Evolutionary conservation across 2,888 invertebrate genomes (phyloP).

Genomic region (Ormyrus pomaceus): DNA sequence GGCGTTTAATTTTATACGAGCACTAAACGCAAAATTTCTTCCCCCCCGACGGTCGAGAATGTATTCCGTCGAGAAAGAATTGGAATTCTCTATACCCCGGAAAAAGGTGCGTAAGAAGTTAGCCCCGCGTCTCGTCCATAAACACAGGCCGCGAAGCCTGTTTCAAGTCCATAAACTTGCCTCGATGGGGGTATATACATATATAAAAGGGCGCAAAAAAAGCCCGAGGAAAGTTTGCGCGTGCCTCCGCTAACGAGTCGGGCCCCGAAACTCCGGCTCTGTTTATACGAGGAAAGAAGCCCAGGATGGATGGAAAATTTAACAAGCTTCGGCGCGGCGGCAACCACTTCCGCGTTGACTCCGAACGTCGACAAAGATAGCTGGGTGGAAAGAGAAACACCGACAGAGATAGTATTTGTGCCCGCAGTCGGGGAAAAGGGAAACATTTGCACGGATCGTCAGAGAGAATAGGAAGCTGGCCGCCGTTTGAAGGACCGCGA

Average conservation of each 20-base stretch:
- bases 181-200: background rate
- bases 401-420: background rate
- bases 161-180: background rate
- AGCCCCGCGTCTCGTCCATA: too few relatives aligned
- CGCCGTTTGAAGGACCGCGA: background rate
- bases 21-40: too few relatives aligned
- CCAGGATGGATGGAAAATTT: background rate
- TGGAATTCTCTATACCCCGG: too few relatives aligned
- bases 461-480: slow-evolving; percentile 29
- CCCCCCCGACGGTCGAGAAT: too few relatives aligned
- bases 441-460: slow-evolving; percentile 36
- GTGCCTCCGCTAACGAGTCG: too few relatives aligned
- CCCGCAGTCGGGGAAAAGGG: background rate
- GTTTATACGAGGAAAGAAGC: too few relatives aligned
- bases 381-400: background rate
- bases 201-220: background rate
- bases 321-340: slow-evolving; percentile 3
- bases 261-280: too few relatives aligned
- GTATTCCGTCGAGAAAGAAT: too few relatives aligned
- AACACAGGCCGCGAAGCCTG: background rate
- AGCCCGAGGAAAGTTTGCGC: too few relatives aligned
- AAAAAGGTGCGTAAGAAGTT: too few relatives aligned
- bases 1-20: too few relatives aligned
- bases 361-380: slow-evolving; percentile 5
- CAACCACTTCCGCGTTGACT: slow-evolving; percentile 21